Base-by-base conservation (phyloP, 2,113 vertebrate species). In the Melospiza georgiana region DNA sequence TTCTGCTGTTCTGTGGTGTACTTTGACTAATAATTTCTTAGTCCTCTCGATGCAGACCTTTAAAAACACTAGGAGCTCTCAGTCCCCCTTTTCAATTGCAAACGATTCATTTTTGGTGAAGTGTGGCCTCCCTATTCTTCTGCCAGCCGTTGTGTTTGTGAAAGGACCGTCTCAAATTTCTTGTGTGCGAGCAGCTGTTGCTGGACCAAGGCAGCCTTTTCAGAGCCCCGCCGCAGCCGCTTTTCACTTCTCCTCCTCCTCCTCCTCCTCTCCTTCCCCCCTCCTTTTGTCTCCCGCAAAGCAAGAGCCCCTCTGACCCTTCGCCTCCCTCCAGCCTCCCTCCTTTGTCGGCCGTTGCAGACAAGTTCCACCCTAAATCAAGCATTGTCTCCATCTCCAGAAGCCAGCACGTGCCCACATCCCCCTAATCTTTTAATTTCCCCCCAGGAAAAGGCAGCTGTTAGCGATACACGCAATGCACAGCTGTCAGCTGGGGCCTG, bases 81-180 rank as follows among this genome's bases (percentile, higher is more conserved):
- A 84, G 94, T 97, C 74, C 81, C 81, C 95, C 97, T 95, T 98
- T 99, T 98, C 98, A 98, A 94, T 97, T 97, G 95, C 97, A 98
- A 98, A 98, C 95, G 90, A 98, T 95, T 95, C 97, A 96, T 98
- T 97, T 95, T 94, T 94, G 95, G 95, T 95, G 97, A 98, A 98
- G 98, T 97, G 97, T 97, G 98, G 97, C 96, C 97, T 96, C 97
- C 94, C 97, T 92, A 98, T 98, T 98, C 98, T 98, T 98, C 97
- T 95, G 95, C 79, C 7, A 89, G 94, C 98, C 96, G 98, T 98
- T 99, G 98, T 98, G 97, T 98, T 98, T 98, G 97, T 99, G 98
- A 99, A 99, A 98, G 98, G 98, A 98, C 97, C 98, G 97, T 98
- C 98, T 99, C 98, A 98, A 98, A 99, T 99, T 99, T 99, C 99